Evolutionary conservation across 30 jellyfish, hydroid and myxozoan species (phyloP).

Genomic region (Hydra vulgaris): DNA sequence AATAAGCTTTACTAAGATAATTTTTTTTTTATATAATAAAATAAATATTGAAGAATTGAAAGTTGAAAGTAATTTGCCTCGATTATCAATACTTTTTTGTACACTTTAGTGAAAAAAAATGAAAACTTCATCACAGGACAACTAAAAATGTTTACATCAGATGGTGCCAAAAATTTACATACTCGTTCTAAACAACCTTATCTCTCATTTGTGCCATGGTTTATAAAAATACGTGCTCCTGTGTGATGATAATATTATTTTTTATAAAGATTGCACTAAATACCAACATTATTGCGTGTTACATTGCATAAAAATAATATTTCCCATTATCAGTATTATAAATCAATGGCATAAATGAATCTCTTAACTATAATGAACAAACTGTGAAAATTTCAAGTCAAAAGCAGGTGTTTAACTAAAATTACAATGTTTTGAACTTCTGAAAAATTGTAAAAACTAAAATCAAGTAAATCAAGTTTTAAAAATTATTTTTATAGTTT

Average conservation of each 20-base stretch:
- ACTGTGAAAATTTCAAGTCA: background rate
- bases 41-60: background rate
- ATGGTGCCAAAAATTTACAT: background rate
- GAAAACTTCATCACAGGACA: background rate
- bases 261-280: background rate
- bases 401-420: background rate
- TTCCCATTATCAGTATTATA: background rate
- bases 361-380: background rate
- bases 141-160: background rate
- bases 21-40: too few species aligned
- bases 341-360: background rate
- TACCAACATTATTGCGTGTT: background rate
- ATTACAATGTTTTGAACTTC: background rate
- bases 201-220: background rate
- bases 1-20: background rate
- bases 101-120: background rate
- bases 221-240: background rate
- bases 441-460: background rate
- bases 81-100: background rate
- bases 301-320: background rate
- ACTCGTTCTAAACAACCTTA: background rate
- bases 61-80: background rate
- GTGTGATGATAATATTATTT: background rate
- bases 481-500: too few species aligned
- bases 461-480: background rate